A percentile compares a stretch with the other conserved stretches of the same genome.
phyloP scores from a whole-genome alignment of 2,113 vertebrate genomes.

The Donacobius atricapilla region DNA sequence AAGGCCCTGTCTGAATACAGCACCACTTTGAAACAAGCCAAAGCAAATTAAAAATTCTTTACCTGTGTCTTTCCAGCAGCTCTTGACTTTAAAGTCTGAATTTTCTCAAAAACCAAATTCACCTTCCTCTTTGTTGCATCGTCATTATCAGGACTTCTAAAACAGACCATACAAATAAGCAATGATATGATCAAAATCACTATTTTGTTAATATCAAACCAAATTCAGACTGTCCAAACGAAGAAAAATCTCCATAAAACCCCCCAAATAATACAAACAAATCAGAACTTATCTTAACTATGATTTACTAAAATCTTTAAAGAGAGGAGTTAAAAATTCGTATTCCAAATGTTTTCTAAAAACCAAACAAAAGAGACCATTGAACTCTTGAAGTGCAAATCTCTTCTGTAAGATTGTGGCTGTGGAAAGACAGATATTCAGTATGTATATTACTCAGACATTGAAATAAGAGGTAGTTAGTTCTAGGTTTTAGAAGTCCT shows the following conservation, averaged over 20 bases:
- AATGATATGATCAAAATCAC: not conserved
- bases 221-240: not conserved
- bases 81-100: conserved; percentile 95
- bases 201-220: not conserved
- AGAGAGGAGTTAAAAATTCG: not conserved
- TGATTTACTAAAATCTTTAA: not conserved
- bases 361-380: not conserved
- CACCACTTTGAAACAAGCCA: not conserved
- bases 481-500: not conserved
- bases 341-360: not conserved
- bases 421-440: not conserved
- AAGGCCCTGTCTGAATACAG: not conserved
- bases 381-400: not conserved
- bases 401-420: not conserved
- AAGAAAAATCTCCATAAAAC: not conserved
- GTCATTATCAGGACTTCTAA: conserved; percentile 88
- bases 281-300: not conserved
- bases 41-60: conserved; percentile 66
- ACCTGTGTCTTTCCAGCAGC: conserved; percentile 80
- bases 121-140: conserved; percentile 95
- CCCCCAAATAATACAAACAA: not conserved
- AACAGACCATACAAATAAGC: conserved; percentile 4
- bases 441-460: not conserved
- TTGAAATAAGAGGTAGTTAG: not conserved
- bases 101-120: conserved; percentile 98